Evolutionary conservation across 1,140 invertebrate species (phyloP).

Genomic region (Alviniconcha marisindica): DNA sequence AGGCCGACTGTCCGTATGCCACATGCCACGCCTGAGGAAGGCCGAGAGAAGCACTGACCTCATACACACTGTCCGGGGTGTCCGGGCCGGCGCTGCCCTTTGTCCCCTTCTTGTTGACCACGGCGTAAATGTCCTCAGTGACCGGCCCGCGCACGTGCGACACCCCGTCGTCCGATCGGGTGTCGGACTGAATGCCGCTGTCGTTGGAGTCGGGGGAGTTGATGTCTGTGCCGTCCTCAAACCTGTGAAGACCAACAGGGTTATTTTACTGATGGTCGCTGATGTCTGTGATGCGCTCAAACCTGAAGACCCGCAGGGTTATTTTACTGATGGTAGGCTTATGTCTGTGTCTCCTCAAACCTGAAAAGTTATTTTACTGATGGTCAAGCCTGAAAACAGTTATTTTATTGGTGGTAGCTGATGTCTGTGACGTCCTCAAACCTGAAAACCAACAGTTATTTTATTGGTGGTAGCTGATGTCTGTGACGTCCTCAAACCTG

Average conservation of each 20-base stretch:
- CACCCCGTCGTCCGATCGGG: slow-evolving; percentile 61
- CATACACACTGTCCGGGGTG: slow-evolving; percentile 33
- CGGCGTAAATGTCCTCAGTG: slow-evolving; percentile 64
- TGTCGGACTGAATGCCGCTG: slow-evolving; percentile 74
- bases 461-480: no score
- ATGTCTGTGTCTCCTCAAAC: no score
- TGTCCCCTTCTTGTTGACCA: slow-evolving; percentile 57
- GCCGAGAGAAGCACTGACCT: slow-evolving; percentile 3
- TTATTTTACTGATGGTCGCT: no score
- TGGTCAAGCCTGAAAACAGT: not conserved
- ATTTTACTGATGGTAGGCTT: no score
- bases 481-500: no score
- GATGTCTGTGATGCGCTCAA: no score
- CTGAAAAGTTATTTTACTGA: slow-evolving; percentile 4
- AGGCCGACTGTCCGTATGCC: no score
- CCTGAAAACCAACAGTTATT: no score
- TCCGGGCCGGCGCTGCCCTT: slow-evolving; percentile 31
- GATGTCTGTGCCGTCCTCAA: slow-evolving; percentile 59
- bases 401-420: no score
- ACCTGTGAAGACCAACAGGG: slow-evolving; percentile 36
- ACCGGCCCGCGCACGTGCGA: slow-evolving; percentile 55
- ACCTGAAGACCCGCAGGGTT: no score
- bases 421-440: no score
- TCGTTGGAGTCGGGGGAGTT: slow-evolving; percentile 75
- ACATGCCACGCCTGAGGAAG: no score